Evolutionary conservation across 2,113 vertebrate genomes (phyloP).

Genomic region (Nannobrachium achirus): DNA sequence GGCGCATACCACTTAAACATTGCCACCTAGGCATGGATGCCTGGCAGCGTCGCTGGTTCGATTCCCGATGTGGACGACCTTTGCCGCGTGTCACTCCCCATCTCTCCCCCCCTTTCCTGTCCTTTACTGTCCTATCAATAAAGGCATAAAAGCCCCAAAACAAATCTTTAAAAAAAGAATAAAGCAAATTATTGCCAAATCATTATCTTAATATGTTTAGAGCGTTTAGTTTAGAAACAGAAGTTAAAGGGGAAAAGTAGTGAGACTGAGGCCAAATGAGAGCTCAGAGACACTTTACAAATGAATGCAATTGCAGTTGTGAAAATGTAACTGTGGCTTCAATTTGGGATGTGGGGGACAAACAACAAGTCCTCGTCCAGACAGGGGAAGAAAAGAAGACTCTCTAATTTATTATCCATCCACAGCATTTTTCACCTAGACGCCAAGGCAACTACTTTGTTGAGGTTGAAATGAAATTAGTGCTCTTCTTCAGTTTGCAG

Average conservation of each 20-base stretch:
- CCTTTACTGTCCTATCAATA: no score
- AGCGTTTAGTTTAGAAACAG: slow-evolving; percentile 19
- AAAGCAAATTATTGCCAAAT: no score
- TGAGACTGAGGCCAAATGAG: slow-evolving; percentile 87
- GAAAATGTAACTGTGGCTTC: slow-evolving; percentile 94
- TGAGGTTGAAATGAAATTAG: slow-evolving; percentile 73
- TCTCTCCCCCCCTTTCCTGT: no score
- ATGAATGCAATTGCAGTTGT: slow-evolving; percentile 94
- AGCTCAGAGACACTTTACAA: slow-evolving; percentile 93
- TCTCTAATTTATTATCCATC: slow-evolving; percentile 96
- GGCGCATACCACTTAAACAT: no score
- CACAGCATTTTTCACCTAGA: slow-evolving; percentile 91
- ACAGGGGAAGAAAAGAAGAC: slow-evolving; percentile 69
- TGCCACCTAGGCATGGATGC: no score
- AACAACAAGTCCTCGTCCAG: slow-evolving; percentile 85
- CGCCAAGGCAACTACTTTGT: slow-evolving; percentile 94
- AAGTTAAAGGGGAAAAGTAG: slow-evolving; percentile 80
- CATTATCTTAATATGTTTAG: no score
- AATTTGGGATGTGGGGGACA: slow-evolving; percentile 89
- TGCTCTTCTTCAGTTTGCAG: slow-evolving; percentile 56
- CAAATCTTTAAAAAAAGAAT: no score
- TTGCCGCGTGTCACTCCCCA: no score
- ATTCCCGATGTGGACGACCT: no score
- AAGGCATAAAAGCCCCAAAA: no score
- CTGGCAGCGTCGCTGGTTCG: no score